Percentiles rank a stretch among this genome's conserved stretches.
These are phyloP conservation scores for Caenorhabditis remanei DNA, from an alignment of 1,140 invertebrate genomes.

Conservation along the genomic window DNA sequence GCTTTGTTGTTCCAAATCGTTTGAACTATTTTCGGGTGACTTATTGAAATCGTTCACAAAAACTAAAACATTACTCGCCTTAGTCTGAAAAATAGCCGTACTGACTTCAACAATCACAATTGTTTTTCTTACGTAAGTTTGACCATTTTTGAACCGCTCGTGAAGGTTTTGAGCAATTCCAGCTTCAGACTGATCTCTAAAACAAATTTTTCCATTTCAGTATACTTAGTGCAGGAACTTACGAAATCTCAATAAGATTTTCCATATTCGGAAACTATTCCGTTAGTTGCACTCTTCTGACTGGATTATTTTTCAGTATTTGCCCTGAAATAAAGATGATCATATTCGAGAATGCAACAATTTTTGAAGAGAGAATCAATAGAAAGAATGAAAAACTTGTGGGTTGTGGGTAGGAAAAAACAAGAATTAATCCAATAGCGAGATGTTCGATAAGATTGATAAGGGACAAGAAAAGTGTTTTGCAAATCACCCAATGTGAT, in stretches of 20 bases:
- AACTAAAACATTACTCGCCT: constrained; percentile 26
- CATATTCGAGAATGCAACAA: too few relatives aligned
- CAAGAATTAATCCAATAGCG: neutral
- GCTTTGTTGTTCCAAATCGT: too few relatives aligned
- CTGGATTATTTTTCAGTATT: neutral
- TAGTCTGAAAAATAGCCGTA: neutral
- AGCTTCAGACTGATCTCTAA: constrained; percentile 38
- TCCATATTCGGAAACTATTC: constrained; percentile 8
- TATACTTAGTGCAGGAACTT: neutral
- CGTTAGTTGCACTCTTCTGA: neutral
- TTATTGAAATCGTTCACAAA: constrained; percentile 28
- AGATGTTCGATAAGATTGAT: constrained; percentile 36
- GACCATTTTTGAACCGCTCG: constrained; percentile 23
- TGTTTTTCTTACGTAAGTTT: constrained; percentile 8
- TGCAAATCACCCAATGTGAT: constrained; percentile 53
- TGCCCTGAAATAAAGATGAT: neutral
- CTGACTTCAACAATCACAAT: neutral
- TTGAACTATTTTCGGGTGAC: neutral
- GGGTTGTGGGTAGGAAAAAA: neutral
- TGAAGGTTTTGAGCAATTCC: constrained; percentile 45
- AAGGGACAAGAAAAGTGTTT: constrained; percentile 30
- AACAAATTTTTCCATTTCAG: neutral
- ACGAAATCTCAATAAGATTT: constrained; percentile 26
- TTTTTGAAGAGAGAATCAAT: neutral
- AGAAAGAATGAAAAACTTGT: neutral